A percentile compares a stretch with the other conserved stretches of the same genome.
Conservation (phyloP, 1,140 invertebrate species). For the Zaprionus davidi region DNA sequence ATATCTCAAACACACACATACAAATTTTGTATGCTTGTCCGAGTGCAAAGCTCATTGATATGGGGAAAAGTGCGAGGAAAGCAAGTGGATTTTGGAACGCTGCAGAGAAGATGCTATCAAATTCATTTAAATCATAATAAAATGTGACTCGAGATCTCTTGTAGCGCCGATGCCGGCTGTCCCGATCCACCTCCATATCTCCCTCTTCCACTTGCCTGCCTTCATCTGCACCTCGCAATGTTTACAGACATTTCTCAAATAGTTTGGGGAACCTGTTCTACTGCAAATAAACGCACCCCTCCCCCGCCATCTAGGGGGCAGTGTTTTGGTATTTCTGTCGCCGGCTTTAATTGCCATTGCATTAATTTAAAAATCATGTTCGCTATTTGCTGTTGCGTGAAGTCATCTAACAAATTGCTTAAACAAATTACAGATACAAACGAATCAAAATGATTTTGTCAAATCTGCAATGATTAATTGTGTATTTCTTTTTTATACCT, state of each 20-base stretch:
- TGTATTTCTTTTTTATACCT: constrained; percentile 23
- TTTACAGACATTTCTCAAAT: constrained; percentile 7
- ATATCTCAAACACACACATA: constrained; percentile 16
- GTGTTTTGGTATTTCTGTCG: constrained; percentile 47
- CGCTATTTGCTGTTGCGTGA: constrained; percentile 58
- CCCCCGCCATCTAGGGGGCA: background rate
- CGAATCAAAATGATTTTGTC: constrained; percentile 49
- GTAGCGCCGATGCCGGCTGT: constrained; percentile 23
- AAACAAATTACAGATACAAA: constrained; percentile 66
- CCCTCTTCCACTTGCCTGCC: background rate
- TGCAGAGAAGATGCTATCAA: constrained; percentile 58
- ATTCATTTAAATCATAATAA: constrained; percentile 81
- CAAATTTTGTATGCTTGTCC: background rate
- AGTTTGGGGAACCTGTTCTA: constrained; percentile 32
- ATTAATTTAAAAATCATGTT: constrained; percentile 68
- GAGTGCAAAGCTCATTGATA: constrained; percentile 11
- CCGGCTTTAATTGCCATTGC: constrained; percentile 43
- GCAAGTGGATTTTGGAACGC: constrained; percentile 32
- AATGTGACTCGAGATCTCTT: constrained; percentile 61
- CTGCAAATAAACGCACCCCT: background rate
- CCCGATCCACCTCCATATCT: background rate
- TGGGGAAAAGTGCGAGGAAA: constrained; percentile 34
- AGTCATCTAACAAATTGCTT: constrained; percentile 75
- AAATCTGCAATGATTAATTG: constrained; percentile 64
- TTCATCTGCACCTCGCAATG: background rate